Evolutionary conservation across 2,797 vertebrate species (phyloP).

Genomic region (Spheniscus humboldti): DNA sequence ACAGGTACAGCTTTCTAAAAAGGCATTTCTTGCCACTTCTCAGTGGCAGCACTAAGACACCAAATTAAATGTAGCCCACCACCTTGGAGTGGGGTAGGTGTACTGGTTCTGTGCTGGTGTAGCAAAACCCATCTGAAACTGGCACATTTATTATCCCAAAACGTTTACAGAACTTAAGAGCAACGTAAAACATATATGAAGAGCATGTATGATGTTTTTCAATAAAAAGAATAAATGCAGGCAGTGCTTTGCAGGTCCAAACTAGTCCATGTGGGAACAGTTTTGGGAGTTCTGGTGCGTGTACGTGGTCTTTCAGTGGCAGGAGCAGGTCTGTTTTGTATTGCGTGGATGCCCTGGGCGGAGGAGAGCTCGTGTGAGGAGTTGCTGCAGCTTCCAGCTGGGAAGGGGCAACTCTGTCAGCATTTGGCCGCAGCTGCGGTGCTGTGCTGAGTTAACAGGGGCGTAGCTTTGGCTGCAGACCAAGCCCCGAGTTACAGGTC

Average conservation of each 20-base stretch:
- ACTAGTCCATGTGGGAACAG: background rate
- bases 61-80: background rate
- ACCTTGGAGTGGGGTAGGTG: background rate
- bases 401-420: background rate
- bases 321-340: background rate
- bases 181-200: background rate
- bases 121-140: background rate
- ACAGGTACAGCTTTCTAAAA: background rate
- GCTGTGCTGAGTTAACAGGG: background rate
- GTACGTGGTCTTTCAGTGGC: background rate
- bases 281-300: background rate
- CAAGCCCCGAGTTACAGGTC: background rate
- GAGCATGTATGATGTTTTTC: background rate
- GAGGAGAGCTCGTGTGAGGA: background rate
- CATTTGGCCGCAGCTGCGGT: background rate
- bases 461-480: background rate
- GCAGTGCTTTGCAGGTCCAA: background rate
- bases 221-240: background rate
- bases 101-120: background rate
- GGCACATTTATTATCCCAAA: background rate
- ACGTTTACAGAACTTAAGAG: background rate
- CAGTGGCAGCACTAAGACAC: background rate
- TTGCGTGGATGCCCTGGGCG: background rate
- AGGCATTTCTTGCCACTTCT: background rate
- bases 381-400: constrained; percentile 9